These are phyloP conservation scores for Macrosteles quadrilineatus DNA, from an alignment of 1,140 invertebrate genomes.

Conservation along the genomic window DNA sequence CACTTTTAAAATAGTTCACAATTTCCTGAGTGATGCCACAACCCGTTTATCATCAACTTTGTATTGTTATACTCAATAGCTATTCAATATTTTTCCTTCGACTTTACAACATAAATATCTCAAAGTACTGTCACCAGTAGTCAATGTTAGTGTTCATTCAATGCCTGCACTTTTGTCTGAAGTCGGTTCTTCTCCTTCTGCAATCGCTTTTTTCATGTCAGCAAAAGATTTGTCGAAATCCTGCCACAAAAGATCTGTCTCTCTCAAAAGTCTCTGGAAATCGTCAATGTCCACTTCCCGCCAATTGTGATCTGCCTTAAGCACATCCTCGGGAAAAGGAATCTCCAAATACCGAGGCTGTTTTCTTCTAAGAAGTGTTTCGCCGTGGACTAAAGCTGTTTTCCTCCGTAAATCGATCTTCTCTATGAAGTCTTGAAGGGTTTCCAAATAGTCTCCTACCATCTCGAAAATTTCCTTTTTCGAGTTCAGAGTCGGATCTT, in stretches of 20 bases:
- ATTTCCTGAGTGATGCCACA: too few species aligned
- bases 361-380: background rate
- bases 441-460: background rate
- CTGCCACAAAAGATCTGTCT: conserved; percentile 4
- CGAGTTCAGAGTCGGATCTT: background rate
- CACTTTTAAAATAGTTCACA: too few species aligned
- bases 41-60: too few species aligned
- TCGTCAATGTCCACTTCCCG: background rate
- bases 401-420: background rate
- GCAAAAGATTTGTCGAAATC: conserved; percentile 1
- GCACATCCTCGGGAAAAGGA: background rate
- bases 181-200: background rate
- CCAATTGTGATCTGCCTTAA: conserved; percentile 3
- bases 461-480: conserved; percentile 11
- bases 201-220: background rate
- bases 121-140: too few species aligned
- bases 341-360: background rate
- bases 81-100: too few species aligned
- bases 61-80: too few species aligned
- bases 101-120: too few species aligned
- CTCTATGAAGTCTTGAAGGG: conserved; percentile 3
- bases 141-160: too few species aligned
- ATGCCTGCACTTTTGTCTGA: background rate
- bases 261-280: background rate
- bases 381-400: background rate